Base-by-base conservation (phyloP, 1,140 invertebrate species). In the Bombyx mandarina region DNA sequence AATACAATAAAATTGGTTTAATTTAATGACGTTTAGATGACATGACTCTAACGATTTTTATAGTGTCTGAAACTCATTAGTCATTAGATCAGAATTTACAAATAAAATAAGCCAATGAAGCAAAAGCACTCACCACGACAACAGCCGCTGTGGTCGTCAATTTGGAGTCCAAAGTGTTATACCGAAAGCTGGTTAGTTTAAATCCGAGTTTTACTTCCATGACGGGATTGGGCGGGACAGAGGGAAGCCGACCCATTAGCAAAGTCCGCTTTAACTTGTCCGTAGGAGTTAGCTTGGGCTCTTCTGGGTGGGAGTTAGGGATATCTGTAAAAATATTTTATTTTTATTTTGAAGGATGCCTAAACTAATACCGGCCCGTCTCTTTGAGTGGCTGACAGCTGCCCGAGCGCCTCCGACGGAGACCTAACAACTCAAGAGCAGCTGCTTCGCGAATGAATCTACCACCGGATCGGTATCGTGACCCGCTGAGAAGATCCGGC, bases 121-220 rank as follows among this genome's bases (percentile, higher is more conserved):
- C 26, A 35, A 3, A 5, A 35, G 26, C 4, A 35, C 26, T 68
- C 73, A 84, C 81, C 63, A 63, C 65, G n/a, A 83, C 61, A 43
- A 83, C 56, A 22, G 76, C 68, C n/a, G 81, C 43, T 22, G 72
- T 69, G 6, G 77, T 77, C 3, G 58, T 70, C 7, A 86, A 62
- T 51, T 77, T 82, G 0, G 80, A 66, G 9, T 76, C 65, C 52
- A 79, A 75, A 0, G 79, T 64, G 48, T 84, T 66, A 26, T 79
- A 84, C 2, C 64, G 65, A 2, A 82, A 61, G 49, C 71, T 75
- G 4, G 71, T 79, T 7, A 85, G 53, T 54, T 69, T 72, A 1
- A 77, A 43, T 0, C 69, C 73, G 4, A 83, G 26, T 8, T 65
- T 63, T 1, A 86, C 74, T n/a, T 51, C 51, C 45, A 84, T 66